Evolutionary conservation across 2,888 invertebrate genomes (phyloP), one percentile per base, ranked within the genome.

Genomic region (Macaria liturata): DNA sequence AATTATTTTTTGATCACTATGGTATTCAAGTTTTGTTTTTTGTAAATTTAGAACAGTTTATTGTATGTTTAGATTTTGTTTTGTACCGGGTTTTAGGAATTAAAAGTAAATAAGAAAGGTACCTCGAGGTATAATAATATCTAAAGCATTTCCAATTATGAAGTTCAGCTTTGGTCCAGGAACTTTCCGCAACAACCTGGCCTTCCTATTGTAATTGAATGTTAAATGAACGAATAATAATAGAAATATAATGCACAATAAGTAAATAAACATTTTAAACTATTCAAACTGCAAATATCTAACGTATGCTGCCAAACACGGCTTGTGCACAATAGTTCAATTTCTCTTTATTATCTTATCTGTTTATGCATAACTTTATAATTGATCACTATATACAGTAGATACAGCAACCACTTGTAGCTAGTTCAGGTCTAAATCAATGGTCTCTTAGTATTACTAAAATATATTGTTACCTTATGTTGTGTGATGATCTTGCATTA

Each of bases 151-250:
- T 52, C 78, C 81, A 7, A 78, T 30, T 6, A 80, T 62, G 45
- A 81, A 81, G 7, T 64, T 53, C 48, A 70, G 62, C 7, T 62
- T 59, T 0, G 81, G 76, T n/a, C 83, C 83, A 0, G 84, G 84
- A 8, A 84, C 66, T 59, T 72, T 79, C 40, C 62, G 66, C 4
- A 83, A 48, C 49, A 75, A 43, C 45, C 72, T 64, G 31, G 82
- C 81, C n/a, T 50, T 62, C 46, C 55, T 55, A 62, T 74, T 74
- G 47, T 70, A 64, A 58, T 75, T 75, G 0, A 68, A 59, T 4
- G 66, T 59, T 31, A 71, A 31, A 55, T 75, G 63, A 47, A 74
- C n/a, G 44, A 67, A 46, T 52, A 67, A 62, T 46, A 72, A 57
- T 30, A 67, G 46, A 50, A 67, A 42, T 31, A 49, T 20, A 31